A percentile compares a stretch with the other conserved stretches of the same genome.
Conservation (phyloP, 2,797 vertebrate species). For the Thamnophis elegans region DNA sequence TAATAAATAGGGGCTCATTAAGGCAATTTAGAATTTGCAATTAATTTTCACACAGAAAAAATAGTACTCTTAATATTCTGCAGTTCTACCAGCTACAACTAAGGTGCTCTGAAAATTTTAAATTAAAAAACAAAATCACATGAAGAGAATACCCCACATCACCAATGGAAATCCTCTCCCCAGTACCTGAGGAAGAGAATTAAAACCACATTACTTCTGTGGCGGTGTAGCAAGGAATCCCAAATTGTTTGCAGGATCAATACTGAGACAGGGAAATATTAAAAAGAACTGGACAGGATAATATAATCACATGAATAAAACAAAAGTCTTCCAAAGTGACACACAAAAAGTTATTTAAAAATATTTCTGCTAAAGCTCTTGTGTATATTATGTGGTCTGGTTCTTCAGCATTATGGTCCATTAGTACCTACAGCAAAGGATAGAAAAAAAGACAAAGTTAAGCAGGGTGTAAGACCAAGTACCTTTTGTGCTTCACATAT, state of each 20-base stretch:
- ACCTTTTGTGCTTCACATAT: not conserved
- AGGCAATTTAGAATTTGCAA: constrained; percentile 77
- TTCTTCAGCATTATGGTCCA: constrained; percentile 67
- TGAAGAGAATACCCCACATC: constrained; percentile 56
- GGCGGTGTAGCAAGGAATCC: constrained; percentile 66
- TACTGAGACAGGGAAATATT: constrained; percentile 38
- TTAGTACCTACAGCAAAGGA: constrained; percentile 73
- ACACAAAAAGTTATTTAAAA: constrained; percentile 70
- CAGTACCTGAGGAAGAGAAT: constrained; percentile 52
- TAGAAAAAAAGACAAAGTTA: constrained; percentile 39
- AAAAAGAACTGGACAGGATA: constrained; percentile 38
- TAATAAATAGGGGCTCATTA: constrained; percentile 73
- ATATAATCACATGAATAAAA: constrained; percentile 64
- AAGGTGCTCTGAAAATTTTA: constrained; percentile 51
- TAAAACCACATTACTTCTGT: constrained; percentile 60
- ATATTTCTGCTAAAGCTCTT: constrained; percentile 73
- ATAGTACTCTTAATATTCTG: constrained; percentile 55
- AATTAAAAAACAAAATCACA: not conserved
- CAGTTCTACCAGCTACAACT: constrained; percentile 60
- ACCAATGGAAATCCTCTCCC: constrained; percentile 53
- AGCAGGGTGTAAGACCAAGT: not conserved
- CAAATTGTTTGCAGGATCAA: constrained; percentile 60
- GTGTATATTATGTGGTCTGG: constrained; percentile 66
- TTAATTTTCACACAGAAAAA: constrained; percentile 65
- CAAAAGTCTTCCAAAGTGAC: constrained; percentile 51